Base-by-base conservation (phyloP, 2,888 invertebrate species). In the Leptopilina myrica region DNA sequence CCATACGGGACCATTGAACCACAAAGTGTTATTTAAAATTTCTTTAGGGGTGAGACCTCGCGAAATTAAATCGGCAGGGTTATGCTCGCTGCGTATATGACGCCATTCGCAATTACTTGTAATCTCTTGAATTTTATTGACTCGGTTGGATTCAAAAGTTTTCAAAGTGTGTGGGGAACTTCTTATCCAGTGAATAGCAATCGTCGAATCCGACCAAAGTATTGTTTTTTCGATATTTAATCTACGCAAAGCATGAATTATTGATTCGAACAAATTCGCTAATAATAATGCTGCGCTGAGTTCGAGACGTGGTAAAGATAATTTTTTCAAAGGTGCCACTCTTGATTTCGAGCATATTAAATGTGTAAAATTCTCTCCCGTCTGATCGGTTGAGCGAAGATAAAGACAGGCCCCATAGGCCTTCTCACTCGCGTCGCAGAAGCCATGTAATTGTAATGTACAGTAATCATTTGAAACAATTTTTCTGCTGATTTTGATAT, bases 111-210 rank as follows among this genome's bases (percentile, higher is more conserved):
- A 33, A 43, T 33, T 43, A 12, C 5, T 26, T 11, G 78, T 81
- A 2, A 46, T 53, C 5, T 76, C 46, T 59, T 81, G 81, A 5
- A 80, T 80, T 20, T 81, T 49, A 0, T 78, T 46, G 12, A 83
- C 80, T 7, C 83, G 69, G 33, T 83, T 83, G 2, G 76, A 78
- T 7, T 81, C 69, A 26, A 78, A 83, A 0, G 77, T 81, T 69
- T 81, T 79, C 7, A 80, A 14, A 7, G 49, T 20, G 53, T 83
- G 80, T n/a, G 81, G 76, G 11, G 80, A 75, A 12, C 59, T 80
- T 9, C 56, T 49, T 59, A 83, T 81, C 81, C 80, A 81, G 14
- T 53, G 53, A n/a, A n/a, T n/a, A n/a, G n/a, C n/a, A n/a, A n/a
- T n/a, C n/a, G n/a, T n/a, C n/a, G n/a, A n/a, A n/a, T n/a, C n/a